phyloP scores from a whole-genome alignment of 2,113 vertebrate genomes.

The Channa argus region DNA sequence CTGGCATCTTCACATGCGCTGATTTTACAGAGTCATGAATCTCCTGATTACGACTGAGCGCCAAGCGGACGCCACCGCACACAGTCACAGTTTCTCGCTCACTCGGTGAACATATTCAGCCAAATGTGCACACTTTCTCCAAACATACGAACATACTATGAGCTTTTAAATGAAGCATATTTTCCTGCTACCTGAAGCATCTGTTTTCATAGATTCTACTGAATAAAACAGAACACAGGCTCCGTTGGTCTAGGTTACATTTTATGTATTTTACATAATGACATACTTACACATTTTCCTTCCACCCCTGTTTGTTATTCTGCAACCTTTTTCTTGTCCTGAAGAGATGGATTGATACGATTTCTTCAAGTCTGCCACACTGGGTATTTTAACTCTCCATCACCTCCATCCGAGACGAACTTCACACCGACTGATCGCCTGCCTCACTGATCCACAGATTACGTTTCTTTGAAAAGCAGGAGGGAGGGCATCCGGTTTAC shows the following conservation, averaged over 20 bases:
- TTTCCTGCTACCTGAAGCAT: not conserved
- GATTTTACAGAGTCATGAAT: slow-evolving; percentile 77
- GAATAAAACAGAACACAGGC: slow-evolving; percentile 8
- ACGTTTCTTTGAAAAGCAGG: slow-evolving; percentile 67
- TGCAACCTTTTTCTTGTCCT: slow-evolving; percentile 33
- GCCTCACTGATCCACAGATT: slow-evolving; percentile 57
- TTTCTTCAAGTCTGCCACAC: slow-evolving; percentile 43
- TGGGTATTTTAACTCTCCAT: slow-evolving; percentile 55
- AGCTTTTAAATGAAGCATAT: not conserved
- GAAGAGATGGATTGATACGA: slow-evolving; percentile 11
- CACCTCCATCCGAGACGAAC: slow-evolving; percentile 53
- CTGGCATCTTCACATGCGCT: slow-evolving; percentile 35
- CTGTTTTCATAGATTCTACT: slow-evolving; percentile 4
- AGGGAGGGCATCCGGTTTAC: slow-evolving; percentile 71
- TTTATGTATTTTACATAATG: slow-evolving; percentile 32
- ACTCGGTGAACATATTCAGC: not conserved
- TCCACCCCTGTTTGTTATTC: slow-evolving; percentile 7
- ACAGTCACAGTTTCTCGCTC: slow-evolving; percentile 79
- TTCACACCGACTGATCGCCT: slow-evolving; percentile 61
- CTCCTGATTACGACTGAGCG: slow-evolving; percentile 67
- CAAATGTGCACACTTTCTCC: not conserved
- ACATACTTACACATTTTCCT: slow-evolving; percentile 65
- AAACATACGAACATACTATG: not conserved
- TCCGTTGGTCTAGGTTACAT: not conserved
- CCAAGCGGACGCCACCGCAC: slow-evolving; percentile 19